Evolutionary conservation across 2,797 vertebrate genomes (phyloP).

Genomic region (Anguilla pacifica): DNA sequence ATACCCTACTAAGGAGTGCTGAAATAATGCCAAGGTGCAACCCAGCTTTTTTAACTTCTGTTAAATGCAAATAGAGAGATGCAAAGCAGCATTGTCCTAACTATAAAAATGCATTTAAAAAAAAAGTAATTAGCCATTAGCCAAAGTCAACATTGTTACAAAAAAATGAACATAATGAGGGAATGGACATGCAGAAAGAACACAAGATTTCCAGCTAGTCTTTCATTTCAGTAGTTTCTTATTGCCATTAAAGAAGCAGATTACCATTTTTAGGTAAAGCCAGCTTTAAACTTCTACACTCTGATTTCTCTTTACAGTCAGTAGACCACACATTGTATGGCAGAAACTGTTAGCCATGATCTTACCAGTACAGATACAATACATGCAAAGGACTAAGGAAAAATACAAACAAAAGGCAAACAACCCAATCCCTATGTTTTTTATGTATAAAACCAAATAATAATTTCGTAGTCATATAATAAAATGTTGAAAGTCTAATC

Average conservation of each 20-base stretch:
- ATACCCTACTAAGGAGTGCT: neutral
- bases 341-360: neutral
- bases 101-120: neutral
- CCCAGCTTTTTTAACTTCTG: neutral
- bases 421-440: neutral
- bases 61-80: neutral
- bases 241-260: neutral
- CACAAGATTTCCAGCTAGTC: neutral
- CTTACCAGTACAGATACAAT: neutral
- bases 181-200: neutral
- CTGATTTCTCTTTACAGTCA: neutral
- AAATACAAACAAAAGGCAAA: neutral
- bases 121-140: neutral
- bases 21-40: neutral
- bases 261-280: neutral
- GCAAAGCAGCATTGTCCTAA: neutral
- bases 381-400: neutral
- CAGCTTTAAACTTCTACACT: neutral
- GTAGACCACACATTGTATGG: neutral
- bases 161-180: neutral
- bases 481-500: neutral
- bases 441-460: neutral
- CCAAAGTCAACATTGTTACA: neutral
- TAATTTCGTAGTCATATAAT: neutral
- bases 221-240: neutral